phyloP scores from a whole-genome alignment of 2,888 invertebrate species.

The Apeira syringaria region DNA sequence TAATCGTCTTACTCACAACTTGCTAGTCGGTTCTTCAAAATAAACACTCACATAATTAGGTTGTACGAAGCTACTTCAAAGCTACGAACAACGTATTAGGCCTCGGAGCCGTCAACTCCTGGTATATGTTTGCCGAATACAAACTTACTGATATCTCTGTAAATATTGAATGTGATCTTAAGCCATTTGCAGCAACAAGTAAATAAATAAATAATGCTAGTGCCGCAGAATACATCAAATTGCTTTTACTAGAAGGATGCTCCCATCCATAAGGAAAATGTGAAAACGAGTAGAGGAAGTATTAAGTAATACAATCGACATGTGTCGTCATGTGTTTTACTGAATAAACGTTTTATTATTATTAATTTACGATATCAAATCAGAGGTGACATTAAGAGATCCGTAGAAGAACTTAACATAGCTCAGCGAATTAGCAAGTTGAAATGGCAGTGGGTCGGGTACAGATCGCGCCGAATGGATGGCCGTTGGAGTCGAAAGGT shows the following conservation, averaged over 20 bases:
- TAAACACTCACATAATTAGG: conserved; percentile 53
- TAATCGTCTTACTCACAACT: no score
- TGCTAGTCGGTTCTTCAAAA: conserved; percentile 42
- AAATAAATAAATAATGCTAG: conserved; percentile 16
- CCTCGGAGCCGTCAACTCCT: conserved; percentile 37
- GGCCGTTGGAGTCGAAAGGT: no score
- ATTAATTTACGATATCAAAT: no score
- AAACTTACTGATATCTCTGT: conserved; percentile 25
- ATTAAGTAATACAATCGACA: no score
- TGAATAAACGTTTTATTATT: no score
- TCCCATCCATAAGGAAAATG: no score
- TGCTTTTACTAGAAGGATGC: conserved; percentile 7
- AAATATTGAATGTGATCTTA: conserved; percentile 22
- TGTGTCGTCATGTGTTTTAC: no score
- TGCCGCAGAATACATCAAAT: conserved; percentile 8
- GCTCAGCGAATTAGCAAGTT: no score
- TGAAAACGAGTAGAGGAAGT: not conserved
- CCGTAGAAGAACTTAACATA: no score
- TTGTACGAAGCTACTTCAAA: conserved; percentile 49
- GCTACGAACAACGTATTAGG: conserved; percentile 48
- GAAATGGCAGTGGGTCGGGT: no score
- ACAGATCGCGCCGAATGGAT: no score
- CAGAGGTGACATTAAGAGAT: no score
- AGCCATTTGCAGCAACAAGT: conserved; percentile 16
- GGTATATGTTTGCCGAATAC: conserved; percentile 41